A percentile compares a stretch with the other conserved stretches of the same genome.
Conservation (phyloP, 1,140 invertebrate genomes). For the Phymastichus coffea region DNA sequence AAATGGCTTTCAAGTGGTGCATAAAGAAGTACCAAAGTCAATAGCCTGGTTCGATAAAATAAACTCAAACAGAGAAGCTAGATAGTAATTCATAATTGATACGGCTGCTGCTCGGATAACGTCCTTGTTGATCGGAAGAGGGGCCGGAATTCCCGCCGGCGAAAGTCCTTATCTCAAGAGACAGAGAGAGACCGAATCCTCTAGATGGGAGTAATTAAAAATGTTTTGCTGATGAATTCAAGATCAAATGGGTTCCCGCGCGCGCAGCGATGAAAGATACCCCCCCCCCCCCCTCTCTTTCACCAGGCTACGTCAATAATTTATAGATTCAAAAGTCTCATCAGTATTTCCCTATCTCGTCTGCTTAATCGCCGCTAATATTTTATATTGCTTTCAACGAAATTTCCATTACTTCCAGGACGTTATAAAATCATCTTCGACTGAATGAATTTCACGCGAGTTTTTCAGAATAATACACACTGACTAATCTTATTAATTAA, state of each 20-base stretch:
- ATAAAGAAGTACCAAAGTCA: neutral
- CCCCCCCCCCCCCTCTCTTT: no score
- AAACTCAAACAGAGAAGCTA: neutral
- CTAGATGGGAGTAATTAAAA: constrained; percentile 19
- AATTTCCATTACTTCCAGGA: no score
- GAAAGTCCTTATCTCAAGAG: constrained; percentile 17
- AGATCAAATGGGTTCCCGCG: constrained; percentile 14
- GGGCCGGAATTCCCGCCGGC: constrained; percentile 1
- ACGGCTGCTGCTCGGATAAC: neutral
- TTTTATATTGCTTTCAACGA: no score
- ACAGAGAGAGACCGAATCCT: neutral
- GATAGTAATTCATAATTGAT: constrained; percentile 18
- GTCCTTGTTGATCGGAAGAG: constrained; percentile 2
- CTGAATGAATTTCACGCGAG: no score
- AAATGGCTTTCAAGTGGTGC: neutral
- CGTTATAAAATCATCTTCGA: no score
- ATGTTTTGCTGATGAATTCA: constrained; percentile 15
- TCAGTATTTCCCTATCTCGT: neutral
- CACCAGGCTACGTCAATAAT: constrained; percentile 13
- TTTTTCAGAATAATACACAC: no score
- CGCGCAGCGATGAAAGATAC: neutral
- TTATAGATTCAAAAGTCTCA: neutral
- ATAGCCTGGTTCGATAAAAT: neutral
- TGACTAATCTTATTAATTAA: no score
- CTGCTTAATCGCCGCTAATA: no score